These are phyloP conservation scores for Agrotis ipsilon DNA, from an alignment of 2,888 invertebrate genomes.

Conservation along the genomic window DNA sequence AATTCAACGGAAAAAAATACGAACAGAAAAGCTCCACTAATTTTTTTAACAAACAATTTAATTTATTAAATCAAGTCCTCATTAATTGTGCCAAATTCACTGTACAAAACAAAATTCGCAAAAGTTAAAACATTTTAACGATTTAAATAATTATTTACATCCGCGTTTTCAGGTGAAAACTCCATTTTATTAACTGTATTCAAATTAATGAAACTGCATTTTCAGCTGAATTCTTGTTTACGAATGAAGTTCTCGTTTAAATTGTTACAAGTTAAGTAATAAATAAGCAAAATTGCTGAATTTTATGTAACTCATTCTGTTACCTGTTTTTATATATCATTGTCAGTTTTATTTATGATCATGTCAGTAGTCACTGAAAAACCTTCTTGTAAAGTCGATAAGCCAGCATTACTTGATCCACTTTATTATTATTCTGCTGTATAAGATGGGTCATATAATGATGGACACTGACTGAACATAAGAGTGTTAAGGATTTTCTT, in stretches of 20 bases:
- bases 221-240: conserved; percentile 6
- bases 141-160: conserved; percentile 31
- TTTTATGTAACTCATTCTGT: neutral
- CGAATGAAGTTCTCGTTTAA: conserved; percentile 21
- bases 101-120: neutral
- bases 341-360: no score
- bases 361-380: no score
- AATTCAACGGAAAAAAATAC: no score
- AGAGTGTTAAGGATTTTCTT: no score
- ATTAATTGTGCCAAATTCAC: neutral
- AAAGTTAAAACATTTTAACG: neutral
- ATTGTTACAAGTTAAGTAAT: conserved; percentile 27
- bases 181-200: conserved; percentile 19
- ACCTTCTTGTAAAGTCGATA: no score
- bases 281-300: neutral
- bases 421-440: no score
- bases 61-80: neutral
- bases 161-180: conserved; percentile 14
- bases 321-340: neutral
- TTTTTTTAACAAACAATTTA: no score
- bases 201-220: conserved; percentile 28
- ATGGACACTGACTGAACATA: no score
- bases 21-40: no score
- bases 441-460: no score
- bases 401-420: no score